Evolutionary conservation across 2,113 vertebrate genomes (phyloP), one percentile per base, ranked within the genome.

Genomic region (Excalfactoria chinensis): DNA sequence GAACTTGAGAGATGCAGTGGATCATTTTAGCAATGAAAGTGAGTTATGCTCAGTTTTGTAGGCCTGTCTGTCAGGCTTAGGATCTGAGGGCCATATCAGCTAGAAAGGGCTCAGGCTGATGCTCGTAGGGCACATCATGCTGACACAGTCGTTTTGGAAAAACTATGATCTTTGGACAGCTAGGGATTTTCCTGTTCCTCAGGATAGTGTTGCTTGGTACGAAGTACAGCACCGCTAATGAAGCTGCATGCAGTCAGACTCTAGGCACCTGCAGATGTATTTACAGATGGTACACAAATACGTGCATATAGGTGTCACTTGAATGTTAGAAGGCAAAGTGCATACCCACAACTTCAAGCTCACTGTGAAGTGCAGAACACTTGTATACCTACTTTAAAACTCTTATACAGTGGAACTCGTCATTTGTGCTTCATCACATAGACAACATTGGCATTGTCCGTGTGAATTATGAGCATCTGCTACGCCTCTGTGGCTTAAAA

Each of bases 381-480:
- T 55, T 80, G 59, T 76, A 32, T 60, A 28, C 23, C 23, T 51
- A 6, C 44, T 64, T 92, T 35, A 78, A 91, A 68, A 72, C 35
- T 14, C 11, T 82, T 85, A 76, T 89, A 53, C 32, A 74, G n/a
- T 25, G 23, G 26, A 81, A 25, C 4, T 7, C 15, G 81, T 91
- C 25, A 3, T 48, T 46, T 84, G 20, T 78, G 48, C 19, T 40
- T 49, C 22, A 15, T 93, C 19, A n/a, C 9, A 11, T 13, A 6
- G 0, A 0, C 34, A 20, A 1, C 32, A 91, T 48, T n/a, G 19
- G 0, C 3, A 43, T 76, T 92, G 28, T 43, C 64, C 4, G 0
- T 35, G 1, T 19, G 25, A 11, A 14, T 82, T 88, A 30, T 46
- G 34, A 59, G 30, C 26, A 16, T 60, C 2, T 74, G 80, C 62